A percentile compares a stretch with the other conserved stretches of the same genome.
phyloP scores from a whole-genome alignment of 2,797 vertebrate species.

The Meriones psammophilus region DNA sequence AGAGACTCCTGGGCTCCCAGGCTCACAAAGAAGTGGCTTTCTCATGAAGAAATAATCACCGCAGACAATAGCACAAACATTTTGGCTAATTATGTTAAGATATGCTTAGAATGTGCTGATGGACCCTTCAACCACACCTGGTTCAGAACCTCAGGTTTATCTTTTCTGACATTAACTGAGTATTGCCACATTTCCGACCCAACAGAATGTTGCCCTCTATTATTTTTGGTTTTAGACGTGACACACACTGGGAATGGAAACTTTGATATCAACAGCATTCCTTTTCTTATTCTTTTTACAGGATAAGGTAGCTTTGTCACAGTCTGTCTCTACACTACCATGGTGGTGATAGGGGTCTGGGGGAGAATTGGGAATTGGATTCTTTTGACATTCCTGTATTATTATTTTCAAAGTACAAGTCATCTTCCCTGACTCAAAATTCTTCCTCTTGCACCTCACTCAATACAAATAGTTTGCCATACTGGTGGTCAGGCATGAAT shows the following conservation, averaged over 20 bases:
- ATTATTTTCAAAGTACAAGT: slow-evolving; percentile 42
- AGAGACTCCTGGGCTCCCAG: rapidly evolving
- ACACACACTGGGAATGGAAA: not conserved
- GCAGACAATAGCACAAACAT: not conserved
- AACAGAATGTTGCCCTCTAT: rapidly evolving
- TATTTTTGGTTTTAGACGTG: slow-evolving; percentile 1
- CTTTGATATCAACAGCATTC: not conserved
- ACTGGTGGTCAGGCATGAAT: slow-evolving; percentile 65
- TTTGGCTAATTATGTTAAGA: not conserved
- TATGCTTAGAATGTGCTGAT: not conserved
- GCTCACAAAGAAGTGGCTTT: slow-evolving; percentile 64
- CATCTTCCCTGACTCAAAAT: slow-evolving; percentile 81
- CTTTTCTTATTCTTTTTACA: not conserved
- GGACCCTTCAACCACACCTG: not conserved
- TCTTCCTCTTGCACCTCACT: slow-evolving; percentile 74
- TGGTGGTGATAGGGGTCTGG: not conserved
- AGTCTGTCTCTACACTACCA: not conserved
- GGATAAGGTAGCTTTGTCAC: slow-evolving; percentile 8
- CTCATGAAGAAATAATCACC: slow-evolving; percentile 59
- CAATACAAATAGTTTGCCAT: slow-evolving; percentile 81
- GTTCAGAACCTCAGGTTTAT: not conserved
- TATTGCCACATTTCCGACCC: not conserved
- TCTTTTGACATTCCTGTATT: slow-evolving; percentile 79
- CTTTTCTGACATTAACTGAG: not conserved
- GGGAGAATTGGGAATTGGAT: slow-evolving; percentile 63